Evolutionary conservation across 1,140 invertebrate genomes (phyloP).

Genomic region (Philotrypesis tridentata): DNA sequence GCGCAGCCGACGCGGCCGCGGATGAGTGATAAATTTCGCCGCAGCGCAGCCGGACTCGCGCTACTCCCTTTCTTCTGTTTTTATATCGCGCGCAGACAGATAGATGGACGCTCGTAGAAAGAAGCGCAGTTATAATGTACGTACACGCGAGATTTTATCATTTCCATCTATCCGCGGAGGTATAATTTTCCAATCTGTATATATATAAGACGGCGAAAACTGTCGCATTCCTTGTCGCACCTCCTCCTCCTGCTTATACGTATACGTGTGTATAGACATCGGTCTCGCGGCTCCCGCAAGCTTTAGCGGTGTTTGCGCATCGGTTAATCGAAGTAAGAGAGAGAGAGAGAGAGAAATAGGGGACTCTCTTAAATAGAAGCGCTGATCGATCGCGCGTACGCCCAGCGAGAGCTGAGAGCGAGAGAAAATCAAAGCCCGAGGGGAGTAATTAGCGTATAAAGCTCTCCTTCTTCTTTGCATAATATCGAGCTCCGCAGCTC

Average conservation of each 20-base stretch:
- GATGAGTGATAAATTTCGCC: not conserved
- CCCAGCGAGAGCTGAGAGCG: no score
- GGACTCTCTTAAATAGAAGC: no score
- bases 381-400: constrained; percentile 17
- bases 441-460: constrained; percentile 38
- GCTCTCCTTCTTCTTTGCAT: constrained; percentile 1
- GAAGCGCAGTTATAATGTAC: not conserved
- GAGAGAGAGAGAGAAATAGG: no score
- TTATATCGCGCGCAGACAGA: no score
- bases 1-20: no score
- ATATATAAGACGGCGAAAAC: not conserved
- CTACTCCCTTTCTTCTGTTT: no score
- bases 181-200: not conserved
- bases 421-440: constrained; percentile 13
- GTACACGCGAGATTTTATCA: not conserved
- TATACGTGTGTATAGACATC: not conserved
- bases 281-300: no score
- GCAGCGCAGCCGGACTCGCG: no score
- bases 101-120: no score
- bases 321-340: constrained; percentile 36
- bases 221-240: not conserved
- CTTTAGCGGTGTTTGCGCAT: not conserved
- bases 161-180: not conserved
- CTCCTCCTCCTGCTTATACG: not conserved
- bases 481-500: not conserved